Evolutionary conservation across 2,797 vertebrate species (phyloP).

Genomic region (Melanotaenia parkinsoni): DNA sequence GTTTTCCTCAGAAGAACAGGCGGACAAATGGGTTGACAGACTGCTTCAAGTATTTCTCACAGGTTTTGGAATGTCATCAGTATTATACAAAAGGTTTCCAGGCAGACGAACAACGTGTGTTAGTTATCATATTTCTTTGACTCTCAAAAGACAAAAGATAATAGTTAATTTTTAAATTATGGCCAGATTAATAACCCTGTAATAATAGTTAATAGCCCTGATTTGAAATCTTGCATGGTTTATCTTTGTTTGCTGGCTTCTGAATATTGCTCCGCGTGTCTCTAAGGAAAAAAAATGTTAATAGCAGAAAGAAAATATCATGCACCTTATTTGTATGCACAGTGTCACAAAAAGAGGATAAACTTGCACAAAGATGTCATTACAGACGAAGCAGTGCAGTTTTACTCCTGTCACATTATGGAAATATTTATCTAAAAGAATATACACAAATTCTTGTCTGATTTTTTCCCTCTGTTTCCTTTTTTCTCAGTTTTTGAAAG

Average conservation of each 20-base stretch:
- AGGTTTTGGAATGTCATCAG: background rate
- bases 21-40: background rate
- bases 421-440: background rate
- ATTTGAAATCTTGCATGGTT: background rate
- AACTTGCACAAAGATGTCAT: background rate
- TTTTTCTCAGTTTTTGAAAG: no score
- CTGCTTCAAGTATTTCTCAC: background rate
- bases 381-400: background rate
- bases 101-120: background rate
- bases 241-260: background rate
- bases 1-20: conserved; percentile 2
- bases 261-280: background rate
- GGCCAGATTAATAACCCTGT: background rate
- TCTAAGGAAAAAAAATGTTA: background rate
- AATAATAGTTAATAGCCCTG: background rate
- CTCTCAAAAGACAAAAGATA: background rate
- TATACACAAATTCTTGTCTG: background rate
- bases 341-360: background rate
- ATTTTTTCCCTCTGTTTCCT: no score
- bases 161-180: background rate
- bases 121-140: background rate
- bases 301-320: background rate
- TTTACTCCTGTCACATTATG: background rate
- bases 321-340: background rate
- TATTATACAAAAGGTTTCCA: background rate